Conservation (phyloP, 2,113 vertebrate genomes). For the Circaetus cinerascens region DNA sequence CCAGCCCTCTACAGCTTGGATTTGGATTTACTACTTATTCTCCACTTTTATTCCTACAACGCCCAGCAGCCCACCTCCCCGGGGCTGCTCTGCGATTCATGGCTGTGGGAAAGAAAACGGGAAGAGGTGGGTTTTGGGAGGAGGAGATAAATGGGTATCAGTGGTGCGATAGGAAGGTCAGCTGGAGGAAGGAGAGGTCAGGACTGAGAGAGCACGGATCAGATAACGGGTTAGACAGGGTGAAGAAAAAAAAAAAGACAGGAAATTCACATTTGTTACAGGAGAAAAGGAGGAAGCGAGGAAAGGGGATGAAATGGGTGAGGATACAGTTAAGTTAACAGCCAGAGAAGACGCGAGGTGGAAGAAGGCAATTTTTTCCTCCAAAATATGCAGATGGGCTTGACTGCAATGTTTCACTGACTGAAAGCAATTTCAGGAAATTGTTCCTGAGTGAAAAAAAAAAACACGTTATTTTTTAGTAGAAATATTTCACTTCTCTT, state of each 20-base stretch:
- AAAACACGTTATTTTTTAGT: not conserved
- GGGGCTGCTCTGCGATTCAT: fast-evolving
- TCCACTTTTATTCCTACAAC: not conserved
- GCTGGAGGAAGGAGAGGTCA: conserved; percentile 20
- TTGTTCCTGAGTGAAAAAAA: not conserved
- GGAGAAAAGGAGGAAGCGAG: conserved; percentile 48
- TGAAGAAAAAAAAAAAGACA: not conserved
- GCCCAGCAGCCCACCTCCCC: not conserved
- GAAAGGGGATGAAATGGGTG: not conserved
- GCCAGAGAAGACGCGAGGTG: not conserved
- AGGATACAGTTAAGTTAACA: conserved; percentile 8
- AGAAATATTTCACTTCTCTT: conserved; percentile 23
- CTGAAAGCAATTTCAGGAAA: conserved; percentile 45
- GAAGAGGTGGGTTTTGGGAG: not conserved
- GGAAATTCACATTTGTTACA: conserved; percentile 48
- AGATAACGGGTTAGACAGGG: not conserved
- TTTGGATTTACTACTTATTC: not conserved
- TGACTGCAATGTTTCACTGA: not conserved
- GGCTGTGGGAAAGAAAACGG: not conserved
- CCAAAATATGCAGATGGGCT: conserved; percentile 21
- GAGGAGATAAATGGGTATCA: not conserved
- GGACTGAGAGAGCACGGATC: not conserved
- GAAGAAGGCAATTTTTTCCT: conserved; percentile 3
- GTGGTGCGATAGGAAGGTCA: not conserved
- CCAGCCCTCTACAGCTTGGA: not conserved